phyloP scores from a whole-genome alignment of 37 sponge, comb jelly and placozoan genomes.

The Axinella damicornis region DNA sequence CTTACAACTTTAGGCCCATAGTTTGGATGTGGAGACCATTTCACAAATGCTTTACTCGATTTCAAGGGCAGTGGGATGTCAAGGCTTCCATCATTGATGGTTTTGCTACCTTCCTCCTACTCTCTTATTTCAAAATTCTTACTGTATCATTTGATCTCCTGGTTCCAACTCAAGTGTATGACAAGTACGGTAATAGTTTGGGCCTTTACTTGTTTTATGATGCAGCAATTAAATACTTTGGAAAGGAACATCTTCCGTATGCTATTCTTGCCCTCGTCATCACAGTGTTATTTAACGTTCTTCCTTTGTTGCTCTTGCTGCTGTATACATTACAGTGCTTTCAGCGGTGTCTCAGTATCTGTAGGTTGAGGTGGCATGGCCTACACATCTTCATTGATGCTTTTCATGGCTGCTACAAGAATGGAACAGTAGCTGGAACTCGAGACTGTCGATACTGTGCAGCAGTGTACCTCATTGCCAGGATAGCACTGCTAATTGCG shows the following conservation, averaged over 20 bases:
- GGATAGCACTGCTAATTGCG: slow-evolving; percentile 21
- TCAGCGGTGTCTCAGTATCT: not conserved
- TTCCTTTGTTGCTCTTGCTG: slow-evolving; percentile 49
- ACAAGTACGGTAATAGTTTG: no score
- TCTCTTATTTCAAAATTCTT: slow-evolving; percentile 57
- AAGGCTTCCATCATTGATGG: slow-evolving; percentile 44
- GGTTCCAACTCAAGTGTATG: not conserved
- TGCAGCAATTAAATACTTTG: slow-evolving; percentile 48
- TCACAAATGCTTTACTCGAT: slow-evolving; percentile 4
- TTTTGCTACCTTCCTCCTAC: slow-evolving; percentile 55
- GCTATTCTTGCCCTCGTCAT: slow-evolving; percentile 32
- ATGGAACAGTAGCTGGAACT: slow-evolving; percentile 53
- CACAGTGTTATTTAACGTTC: slow-evolving; percentile 7
- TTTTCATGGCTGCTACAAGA: slow-evolving; percentile 76
- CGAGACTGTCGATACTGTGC: slow-evolving; percentile 67
- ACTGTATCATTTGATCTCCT: slow-evolving; percentile 43
- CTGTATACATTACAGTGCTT: slow-evolving; percentile 6
- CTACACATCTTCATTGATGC: slow-evolving; percentile 50
- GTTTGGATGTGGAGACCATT: slow-evolving; percentile 20
- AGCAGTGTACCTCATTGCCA: slow-evolving; percentile 43
- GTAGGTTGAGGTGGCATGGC: not conserved
- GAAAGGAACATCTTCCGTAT: slow-evolving; percentile 38
- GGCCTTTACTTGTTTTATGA: slow-evolving; percentile 16
- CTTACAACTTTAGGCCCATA: not conserved
- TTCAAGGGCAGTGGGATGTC: slow-evolving; percentile 31